Evolutionary conservation across 2,113 vertebrate genomes (phyloP).

Genomic region (Nothoprocta pentlandii): DNA sequence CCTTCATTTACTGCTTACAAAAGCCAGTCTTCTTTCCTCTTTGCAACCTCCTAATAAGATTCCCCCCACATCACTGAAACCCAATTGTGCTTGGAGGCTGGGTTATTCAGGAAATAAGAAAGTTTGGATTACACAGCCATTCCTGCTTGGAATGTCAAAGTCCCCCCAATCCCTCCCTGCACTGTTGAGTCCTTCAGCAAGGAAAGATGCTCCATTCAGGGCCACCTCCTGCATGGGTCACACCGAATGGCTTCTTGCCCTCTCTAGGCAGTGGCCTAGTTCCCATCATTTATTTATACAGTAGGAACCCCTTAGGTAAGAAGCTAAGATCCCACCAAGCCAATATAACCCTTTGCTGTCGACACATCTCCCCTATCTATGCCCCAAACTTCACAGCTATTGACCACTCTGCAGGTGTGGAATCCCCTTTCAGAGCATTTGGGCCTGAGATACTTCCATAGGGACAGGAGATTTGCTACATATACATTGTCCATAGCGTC

Average conservation of each 20-base stretch:
- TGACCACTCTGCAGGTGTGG: neutral
- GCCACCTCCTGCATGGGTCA: neutral
- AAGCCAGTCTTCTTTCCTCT: conserved; percentile 34
- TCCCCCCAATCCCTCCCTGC: neutral
- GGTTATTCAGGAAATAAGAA: conserved; percentile 22
- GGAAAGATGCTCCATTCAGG: neutral
- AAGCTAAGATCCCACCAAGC: neutral
- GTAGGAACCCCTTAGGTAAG: neutral
- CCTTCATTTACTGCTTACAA: conserved; percentile 64
- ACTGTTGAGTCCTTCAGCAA: neutral
- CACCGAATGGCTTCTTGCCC: neutral
- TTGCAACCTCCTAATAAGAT: conserved; percentile 67
- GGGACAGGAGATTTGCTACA: neutral
- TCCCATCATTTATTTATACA: neutral
- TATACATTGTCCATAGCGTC: neutral
- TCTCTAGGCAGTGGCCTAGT: neutral
- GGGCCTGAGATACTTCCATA: neutral
- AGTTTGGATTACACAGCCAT: conserved; percentile 48
- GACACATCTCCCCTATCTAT: neutral
- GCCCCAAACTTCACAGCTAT: neutral
- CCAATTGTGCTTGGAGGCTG: conserved; percentile 7
- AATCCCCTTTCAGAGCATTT: neutral
- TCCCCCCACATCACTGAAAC: conserved; percentile 51
- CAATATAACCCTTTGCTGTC: neutral
- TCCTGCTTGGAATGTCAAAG: conserved; percentile 8